Conservation (phyloP, 2,888 invertebrate species). For the Pristionchus entomophagus region DNA sequence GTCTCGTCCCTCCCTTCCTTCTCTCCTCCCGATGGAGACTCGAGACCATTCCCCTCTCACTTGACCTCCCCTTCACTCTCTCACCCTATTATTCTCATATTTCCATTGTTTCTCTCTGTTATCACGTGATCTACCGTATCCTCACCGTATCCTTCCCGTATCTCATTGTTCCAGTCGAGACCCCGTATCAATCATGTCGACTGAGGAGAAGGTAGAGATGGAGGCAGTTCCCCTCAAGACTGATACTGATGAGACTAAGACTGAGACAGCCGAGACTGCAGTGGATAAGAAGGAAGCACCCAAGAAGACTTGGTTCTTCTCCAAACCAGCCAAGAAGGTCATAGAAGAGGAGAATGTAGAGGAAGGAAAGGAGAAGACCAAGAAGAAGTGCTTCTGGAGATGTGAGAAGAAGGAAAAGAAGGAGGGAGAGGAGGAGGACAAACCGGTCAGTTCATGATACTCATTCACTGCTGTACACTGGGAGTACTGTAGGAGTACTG, state of each 20-base stretch:
- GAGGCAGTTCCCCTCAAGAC: constrained; percentile 69
- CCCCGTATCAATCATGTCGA: constrained; percentile 48
- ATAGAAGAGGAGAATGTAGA: constrained; percentile 50
- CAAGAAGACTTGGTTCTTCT: constrained; percentile 54
- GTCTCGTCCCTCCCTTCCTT: background rate
- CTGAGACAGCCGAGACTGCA: constrained; percentile 52
- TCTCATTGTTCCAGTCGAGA: background rate
- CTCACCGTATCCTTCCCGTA: background rate
- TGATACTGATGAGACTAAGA: constrained; percentile 60
- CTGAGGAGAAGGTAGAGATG: constrained; percentile 63
- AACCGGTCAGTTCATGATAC: background rate
- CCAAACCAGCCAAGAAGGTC: constrained; percentile 34
- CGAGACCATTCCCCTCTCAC: constrained; percentile 26
- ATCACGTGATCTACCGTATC: background rate
- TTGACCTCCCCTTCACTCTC: constrained; percentile 9
- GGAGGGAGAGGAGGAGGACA: constrained; percentile 1
- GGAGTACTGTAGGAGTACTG: background rate
- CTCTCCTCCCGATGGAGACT: background rate
- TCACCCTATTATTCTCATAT: constrained; percentile 10
- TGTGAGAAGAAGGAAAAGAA: constrained; percentile 50
- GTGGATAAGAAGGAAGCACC: constrained; percentile 49
- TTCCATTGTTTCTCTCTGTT: background rate
- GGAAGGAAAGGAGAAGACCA: constrained; percentile 51
- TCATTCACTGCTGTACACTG: too few species aligned
- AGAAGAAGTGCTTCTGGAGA: constrained; percentile 51